Evolutionary conservation across 1,140 invertebrate genomes (phyloP).

Genomic region (Drosophila eugracilis): DNA sequence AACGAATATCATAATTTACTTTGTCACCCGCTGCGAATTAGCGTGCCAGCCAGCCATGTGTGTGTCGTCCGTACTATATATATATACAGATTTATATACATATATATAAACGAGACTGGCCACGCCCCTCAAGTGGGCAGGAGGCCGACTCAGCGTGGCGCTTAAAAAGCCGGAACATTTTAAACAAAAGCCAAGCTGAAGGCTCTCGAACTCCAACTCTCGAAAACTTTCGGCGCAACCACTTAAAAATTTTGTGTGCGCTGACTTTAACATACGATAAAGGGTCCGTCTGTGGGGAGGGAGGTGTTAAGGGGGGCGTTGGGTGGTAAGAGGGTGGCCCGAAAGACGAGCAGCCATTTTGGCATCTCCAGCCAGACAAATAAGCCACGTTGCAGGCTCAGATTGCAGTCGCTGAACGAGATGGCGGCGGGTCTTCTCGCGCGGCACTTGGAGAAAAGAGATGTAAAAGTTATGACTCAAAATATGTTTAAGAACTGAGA

Average conservation of each 20-base stretch:
- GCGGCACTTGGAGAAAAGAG: neutral
- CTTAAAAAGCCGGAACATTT: conserved; percentile 66
- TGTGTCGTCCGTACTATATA: conserved; percentile 33
- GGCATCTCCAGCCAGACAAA: conserved; percentile 65
- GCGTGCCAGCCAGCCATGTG: conserved; percentile 55
- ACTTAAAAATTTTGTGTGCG: conserved; percentile 70
- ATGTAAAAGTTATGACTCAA: too few relatives aligned
- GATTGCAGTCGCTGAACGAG: conserved; percentile 67
- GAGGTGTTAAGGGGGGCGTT: neutral
- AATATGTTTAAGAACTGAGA: too few relatives aligned
- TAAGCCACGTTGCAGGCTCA: conserved; percentile 76
- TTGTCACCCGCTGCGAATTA: conserved; percentile 83
- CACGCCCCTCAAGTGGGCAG: conserved; percentile 26
- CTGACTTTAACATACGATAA: conserved; percentile 80
- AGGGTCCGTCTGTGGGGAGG: conserved; percentile 17
- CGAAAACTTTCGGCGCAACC: conserved; percentile 69
- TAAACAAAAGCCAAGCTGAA: conserved; percentile 70
- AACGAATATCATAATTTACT: conserved; percentile 83
- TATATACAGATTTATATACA: conserved; percentile 10
- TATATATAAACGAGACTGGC: conserved; percentile 24
- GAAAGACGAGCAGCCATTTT: conserved; percentile 49
- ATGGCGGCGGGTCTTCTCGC: conserved; percentile 30
- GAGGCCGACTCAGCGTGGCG: conserved; percentile 55
- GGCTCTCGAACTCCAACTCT: conserved; percentile 62
- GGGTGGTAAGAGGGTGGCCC: conserved; percentile 4